phyloP scores from a whole-genome alignment of 2,888 invertebrate genomes.

The Atrina japonica region DNA sequence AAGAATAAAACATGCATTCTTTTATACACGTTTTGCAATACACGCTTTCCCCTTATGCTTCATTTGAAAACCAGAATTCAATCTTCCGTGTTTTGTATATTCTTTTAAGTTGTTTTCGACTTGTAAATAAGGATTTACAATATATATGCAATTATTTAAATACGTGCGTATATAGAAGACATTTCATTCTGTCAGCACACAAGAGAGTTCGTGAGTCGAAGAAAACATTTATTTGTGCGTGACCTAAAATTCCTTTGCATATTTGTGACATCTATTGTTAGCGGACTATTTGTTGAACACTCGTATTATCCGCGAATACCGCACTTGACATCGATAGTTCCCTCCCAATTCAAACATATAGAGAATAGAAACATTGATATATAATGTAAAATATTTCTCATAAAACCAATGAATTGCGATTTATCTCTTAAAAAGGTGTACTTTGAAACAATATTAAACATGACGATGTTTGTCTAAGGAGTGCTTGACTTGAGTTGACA shows the following conservation, averaged over 20 bases:
- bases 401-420: constrained; percentile 15
- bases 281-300: constrained; percentile 14
- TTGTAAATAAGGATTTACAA: too few species aligned
- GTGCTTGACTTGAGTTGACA: constrained; percentile 22
- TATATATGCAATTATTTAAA: too few species aligned
- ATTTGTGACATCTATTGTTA: constrained; percentile 5
- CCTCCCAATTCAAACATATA: constrained; percentile 23
- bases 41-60: too few species aligned
- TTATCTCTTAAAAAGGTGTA: constrained; percentile 20
- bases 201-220: constrained; percentile 1
- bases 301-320: constrained; percentile 16
- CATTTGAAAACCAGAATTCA: too few species aligned
- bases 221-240: constrained; percentile 14
- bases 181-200: constrained; percentile 8
- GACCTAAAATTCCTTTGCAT: background rate
- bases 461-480: constrained; percentile 8
- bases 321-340: constrained; percentile 26
- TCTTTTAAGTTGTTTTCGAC: too few species aligned
- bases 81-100: too few species aligned
- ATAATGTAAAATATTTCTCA: constrained; percentile 9
- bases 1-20: too few species aligned
- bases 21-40: too few species aligned
- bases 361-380: constrained; percentile 6
- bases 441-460: too few species aligned
- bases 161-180: background rate